Percentiles rank a stretch among this genome's conserved stretches.
Evolutionary conservation across 2,113 vertebrate species (phyloP).

Genomic region (Rana temporaria): DNA sequence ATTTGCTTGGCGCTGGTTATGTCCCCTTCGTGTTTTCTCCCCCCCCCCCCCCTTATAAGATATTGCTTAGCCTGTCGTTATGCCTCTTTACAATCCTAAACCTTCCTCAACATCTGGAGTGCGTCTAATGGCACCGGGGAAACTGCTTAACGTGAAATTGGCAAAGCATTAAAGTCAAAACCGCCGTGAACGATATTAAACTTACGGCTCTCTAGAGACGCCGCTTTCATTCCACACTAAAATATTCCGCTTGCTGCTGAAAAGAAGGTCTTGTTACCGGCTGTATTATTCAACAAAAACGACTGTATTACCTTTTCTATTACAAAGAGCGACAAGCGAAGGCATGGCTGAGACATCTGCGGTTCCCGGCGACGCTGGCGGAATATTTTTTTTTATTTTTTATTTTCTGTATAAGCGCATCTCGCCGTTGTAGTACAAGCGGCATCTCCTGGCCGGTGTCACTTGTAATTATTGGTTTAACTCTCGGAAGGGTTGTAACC

Average conservation of each 20-base stretch:
- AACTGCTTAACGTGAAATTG: background rate
- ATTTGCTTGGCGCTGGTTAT: background rate
- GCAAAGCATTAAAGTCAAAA: conserved; percentile 3
- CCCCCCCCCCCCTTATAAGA: background rate
- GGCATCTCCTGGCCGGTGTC: background rate
- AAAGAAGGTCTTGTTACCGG: background rate
- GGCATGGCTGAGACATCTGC: background rate
- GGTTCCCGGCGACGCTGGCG: too few relatives aligned
- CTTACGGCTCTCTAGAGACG: background rate
- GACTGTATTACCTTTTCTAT: background rate
- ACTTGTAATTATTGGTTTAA: background rate
- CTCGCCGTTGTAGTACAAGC: too few relatives aligned
- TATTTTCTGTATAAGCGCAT: too few relatives aligned
- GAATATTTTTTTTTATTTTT: too few relatives aligned
- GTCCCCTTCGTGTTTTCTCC: background rate
- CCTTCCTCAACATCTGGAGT: conserved; percentile 17
- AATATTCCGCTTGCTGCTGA: background rate
- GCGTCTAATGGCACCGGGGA: background rate
- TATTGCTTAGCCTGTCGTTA: background rate
- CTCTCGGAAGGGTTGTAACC: background rate
- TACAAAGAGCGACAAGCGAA: background rate
- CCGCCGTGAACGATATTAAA: background rate
- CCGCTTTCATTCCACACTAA: background rate
- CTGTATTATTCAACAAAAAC: background rate
- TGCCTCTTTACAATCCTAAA: background rate